phyloP scores from a whole-genome alignment of 2,113 vertebrate species.

The Strix aluco region DNA sequence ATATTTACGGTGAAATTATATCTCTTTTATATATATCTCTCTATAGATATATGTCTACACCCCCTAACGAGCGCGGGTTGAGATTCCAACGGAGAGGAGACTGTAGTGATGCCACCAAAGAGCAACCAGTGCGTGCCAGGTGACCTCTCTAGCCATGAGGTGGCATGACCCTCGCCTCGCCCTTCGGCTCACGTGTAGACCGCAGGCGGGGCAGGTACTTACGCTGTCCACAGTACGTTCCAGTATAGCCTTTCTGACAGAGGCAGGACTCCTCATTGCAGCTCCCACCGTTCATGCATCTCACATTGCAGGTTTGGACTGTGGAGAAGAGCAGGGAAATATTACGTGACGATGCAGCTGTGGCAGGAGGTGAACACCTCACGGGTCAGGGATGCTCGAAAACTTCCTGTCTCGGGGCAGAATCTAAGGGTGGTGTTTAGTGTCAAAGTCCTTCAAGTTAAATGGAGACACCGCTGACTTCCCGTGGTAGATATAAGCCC shows the following conservation, averaged over 20 bases:
- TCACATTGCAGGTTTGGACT: slow-evolving; percentile 87
- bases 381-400: fast-evolving
- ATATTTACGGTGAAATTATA: not conserved
- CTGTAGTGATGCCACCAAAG: fast-evolving
- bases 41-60: not conserved
- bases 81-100: not conserved
- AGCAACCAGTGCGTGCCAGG: not conserved
- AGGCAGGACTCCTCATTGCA: slow-evolving; percentile 85
- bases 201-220: slow-evolving; percentile 57
- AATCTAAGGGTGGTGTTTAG: not conserved
- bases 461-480: not conserved
- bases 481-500: not conserved
- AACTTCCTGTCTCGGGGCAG: not conserved
- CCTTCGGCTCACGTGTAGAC: fast-evolving
- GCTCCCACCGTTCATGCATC: slow-evolving; percentile 91
- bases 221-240: slow-evolving; percentile 90
- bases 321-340: not conserved
- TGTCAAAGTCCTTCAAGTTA: not conserved
- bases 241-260: slow-evolving; percentile 88
- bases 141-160: not conserved
- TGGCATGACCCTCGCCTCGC: not conserved
- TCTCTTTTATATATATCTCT: not conserved
- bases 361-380: not conserved
- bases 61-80: not conserved
- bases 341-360: not conserved